Conservation (phyloP, 92 coral and sea anemone genomes). For the Nematostella vectensis region DNA sequence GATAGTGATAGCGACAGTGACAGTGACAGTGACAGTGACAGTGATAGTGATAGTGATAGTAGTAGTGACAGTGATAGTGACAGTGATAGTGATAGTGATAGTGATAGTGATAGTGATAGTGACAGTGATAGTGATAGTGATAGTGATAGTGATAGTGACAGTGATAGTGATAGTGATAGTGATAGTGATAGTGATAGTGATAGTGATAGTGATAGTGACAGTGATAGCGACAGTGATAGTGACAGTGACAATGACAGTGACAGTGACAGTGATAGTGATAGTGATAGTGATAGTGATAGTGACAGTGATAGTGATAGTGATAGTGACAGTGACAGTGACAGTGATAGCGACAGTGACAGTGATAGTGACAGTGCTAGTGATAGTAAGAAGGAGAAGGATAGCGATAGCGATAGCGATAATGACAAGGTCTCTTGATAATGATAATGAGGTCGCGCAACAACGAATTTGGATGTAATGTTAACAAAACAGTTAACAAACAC, state of each 20-base stretch:
- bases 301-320: no score
- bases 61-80: not conserved
- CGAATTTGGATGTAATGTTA: no score
- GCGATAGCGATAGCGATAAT: constrained; percentile 1
- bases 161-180: not conserved
- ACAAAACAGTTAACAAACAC: no score
- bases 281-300: not conserved
- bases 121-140: constrained; percentile 2
- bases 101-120: constrained; percentile 3
- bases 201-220: not conserved
- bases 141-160: not conserved
- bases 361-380: no score
- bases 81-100: constrained; percentile 3
- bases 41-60: not conserved
- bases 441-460: no score
- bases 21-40: not conserved
- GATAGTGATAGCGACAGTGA: not conserved
- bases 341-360: no score
- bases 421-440: no score
- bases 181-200: constrained; percentile 3
- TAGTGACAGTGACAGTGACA: no score
- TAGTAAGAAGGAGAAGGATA: no score
- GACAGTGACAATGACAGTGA: not conserved
- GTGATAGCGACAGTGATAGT: constrained; percentile 4
- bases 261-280: not conserved